Conservation (phyloP, 2,888 invertebrate species). For the Drosophila infuscata region DNA sequence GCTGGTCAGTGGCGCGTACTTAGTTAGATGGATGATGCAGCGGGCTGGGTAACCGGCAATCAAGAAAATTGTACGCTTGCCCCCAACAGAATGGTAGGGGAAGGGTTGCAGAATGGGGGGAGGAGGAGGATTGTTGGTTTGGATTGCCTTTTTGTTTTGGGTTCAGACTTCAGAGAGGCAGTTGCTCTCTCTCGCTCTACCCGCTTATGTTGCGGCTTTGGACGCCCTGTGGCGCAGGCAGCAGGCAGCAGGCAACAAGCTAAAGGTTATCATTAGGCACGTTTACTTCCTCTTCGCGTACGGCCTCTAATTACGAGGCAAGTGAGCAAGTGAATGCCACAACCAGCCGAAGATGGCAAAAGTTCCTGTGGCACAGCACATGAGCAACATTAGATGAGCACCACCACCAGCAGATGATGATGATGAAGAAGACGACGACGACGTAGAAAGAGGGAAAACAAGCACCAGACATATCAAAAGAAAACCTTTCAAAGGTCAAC, state of each 20-base stretch:
- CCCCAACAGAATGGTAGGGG: constrained; percentile 34
- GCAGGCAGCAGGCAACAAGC: constrained; percentile 51
- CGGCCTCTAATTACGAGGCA: constrained; percentile 71
- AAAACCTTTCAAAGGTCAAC: constrained; percentile 59
- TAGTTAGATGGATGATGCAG: constrained; percentile 69
- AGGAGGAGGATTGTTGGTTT: constrained; percentile 3
- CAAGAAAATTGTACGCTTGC: constrained; percentile 73
- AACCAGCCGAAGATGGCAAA: constrained; percentile 15
- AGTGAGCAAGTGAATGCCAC: constrained; percentile 51
- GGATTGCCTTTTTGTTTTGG: constrained; percentile 35
- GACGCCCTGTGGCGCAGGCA: constrained; percentile 41
- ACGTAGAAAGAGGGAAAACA: constrained; percentile 6
- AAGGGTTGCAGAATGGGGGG: constrained; percentile 1
- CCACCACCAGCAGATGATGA: background rate
- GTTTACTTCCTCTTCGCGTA: constrained; percentile 74
- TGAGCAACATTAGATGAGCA: constrained; percentile 36
- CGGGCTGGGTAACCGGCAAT: constrained; percentile 67
- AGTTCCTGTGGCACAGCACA: background rate
- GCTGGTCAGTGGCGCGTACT: constrained; percentile 78
- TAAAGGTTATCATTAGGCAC: constrained; percentile 80
- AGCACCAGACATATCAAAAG: constrained; percentile 7
- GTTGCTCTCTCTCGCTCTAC: background rate
- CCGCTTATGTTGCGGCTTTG: constrained; percentile 21
- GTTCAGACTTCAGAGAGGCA: constrained; percentile 7
- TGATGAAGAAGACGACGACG: too few species aligned